Conservation (phyloP, 2,888 invertebrate genomes). For the Antheraea yamamai region DNA sequence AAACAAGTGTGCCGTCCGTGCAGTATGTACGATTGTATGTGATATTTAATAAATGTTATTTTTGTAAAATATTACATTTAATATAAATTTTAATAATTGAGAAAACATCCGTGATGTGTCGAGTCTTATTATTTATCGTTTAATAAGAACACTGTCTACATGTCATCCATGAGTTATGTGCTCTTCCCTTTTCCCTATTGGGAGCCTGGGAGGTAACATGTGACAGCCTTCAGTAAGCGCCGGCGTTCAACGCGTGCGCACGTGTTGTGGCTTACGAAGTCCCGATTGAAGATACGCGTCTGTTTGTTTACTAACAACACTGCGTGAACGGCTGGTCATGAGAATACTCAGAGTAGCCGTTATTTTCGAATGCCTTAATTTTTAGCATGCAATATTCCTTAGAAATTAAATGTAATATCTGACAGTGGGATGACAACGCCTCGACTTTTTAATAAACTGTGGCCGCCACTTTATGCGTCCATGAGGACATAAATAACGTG, state of each 20-base stretch:
- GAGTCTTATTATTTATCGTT: neutral
- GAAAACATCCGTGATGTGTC: neutral
- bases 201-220: slow-evolving; percentile 55
- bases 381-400: slow-evolving; percentile 21
- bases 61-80: neutral
- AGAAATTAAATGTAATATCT: slow-evolving; percentile 61
- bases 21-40: neutral
- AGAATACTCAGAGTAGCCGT: slow-evolving; percentile 44
- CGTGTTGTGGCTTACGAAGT: slow-evolving; percentile 48
- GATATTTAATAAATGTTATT: neutral
- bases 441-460: slow-evolving; percentile 65
- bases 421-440: slow-evolving; percentile 73
- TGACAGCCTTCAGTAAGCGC: slow-evolving; percentile 76
- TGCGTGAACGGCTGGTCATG: slow-evolving; percentile 47
- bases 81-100: neutral
- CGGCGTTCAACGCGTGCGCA: slow-evolving; percentile 75
- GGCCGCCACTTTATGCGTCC: slow-evolving; percentile 61
- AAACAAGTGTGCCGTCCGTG: neutral
- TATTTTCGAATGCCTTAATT: slow-evolving; percentile 25
- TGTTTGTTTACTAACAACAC: slow-evolving; percentile 73
- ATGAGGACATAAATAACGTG: slow-evolving; percentile 68
- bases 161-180: slow-evolving; percentile 9
- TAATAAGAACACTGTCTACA: slow-evolving; percentile 9
- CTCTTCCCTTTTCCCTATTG: slow-evolving; percentile 57
- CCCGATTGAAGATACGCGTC: slow-evolving; percentile 35